These are phyloP conservation scores for Platysteira castanea DNA, from an alignment of 2,113 vertebrate species.

Conservation along the genomic window DNA sequence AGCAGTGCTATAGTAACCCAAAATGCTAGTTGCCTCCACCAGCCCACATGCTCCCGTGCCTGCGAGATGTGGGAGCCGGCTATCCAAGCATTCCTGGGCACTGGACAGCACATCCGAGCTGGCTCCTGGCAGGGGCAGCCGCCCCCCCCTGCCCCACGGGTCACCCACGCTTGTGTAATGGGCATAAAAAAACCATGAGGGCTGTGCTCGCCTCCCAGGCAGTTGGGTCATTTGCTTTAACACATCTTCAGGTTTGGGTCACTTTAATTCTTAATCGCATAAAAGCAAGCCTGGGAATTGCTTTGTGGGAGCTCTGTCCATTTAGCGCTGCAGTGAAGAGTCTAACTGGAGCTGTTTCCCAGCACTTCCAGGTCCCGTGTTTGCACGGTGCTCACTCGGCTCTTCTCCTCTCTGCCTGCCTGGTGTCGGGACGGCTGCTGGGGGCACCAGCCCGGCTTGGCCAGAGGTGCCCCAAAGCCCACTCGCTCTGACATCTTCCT, in stretches of 20 bases:
- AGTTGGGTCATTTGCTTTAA: not conserved
- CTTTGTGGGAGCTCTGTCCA: slow-evolving; percentile 32
- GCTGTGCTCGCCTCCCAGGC: not conserved
- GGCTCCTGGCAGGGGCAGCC: not conserved
- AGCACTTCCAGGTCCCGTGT: rapidly evolving
- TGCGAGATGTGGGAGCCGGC: not conserved
- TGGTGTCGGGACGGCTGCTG: rapidly evolving
- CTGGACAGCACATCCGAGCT: rapidly evolving
- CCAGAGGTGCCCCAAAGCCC: not conserved
- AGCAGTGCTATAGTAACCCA: slow-evolving; percentile 51
- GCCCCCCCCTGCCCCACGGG: not conserved
- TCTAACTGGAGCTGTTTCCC: not conserved
- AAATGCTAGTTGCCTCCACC: slow-evolving; percentile 21
- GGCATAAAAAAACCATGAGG: not conserved
- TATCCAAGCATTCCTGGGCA: not conserved
- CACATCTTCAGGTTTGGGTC: not conserved
- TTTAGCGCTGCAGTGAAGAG: not conserved
- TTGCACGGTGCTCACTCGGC: rapidly evolving
- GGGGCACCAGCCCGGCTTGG: rapidly evolving
- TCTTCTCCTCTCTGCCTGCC: not conserved
- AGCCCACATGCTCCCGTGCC: slow-evolving; percentile 46
- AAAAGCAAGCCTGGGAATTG: slow-evolving; percentile 9
- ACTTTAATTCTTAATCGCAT: slow-evolving; percentile 45
- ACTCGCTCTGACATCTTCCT: rapidly evolving
- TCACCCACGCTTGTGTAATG: not conserved